These are phyloP conservation scores for Poecilus cupreus DNA, from an alignment of 2,888 invertebrate species.

Conservation along the genomic window DNA sequence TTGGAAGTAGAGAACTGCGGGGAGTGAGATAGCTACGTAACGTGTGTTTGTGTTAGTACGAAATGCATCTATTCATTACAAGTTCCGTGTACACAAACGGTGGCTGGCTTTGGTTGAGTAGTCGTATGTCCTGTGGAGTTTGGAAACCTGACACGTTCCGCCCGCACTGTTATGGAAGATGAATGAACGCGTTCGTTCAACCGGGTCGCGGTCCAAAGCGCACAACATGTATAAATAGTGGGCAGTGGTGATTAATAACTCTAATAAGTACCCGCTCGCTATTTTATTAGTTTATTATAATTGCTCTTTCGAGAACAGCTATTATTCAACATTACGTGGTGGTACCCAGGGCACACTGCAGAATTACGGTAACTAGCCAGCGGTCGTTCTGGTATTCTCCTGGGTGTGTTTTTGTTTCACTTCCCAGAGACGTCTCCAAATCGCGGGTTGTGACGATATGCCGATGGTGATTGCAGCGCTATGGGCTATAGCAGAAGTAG, in stretches of 20 bases:
- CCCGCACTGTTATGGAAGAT: slow-evolving; percentile 47
- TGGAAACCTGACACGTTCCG: slow-evolving; percentile 20
- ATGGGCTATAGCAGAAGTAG: no score
- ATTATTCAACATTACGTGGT: slow-evolving; percentile 40
- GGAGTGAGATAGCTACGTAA: background rate
- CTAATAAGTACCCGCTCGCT: slow-evolving; percentile 46
- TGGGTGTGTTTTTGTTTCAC: slow-evolving; percentile 7
- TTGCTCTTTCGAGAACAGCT: slow-evolving; percentile 49
- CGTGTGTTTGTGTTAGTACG: slow-evolving; percentile 5
- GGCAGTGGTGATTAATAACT: slow-evolving; percentile 44
- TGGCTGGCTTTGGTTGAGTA: background rate
- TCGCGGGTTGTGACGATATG: background rate
- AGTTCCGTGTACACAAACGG: slow-evolving; percentile 3
- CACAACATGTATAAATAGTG: slow-evolving; percentile 54
- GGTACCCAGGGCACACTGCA: background rate
- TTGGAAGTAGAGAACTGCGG: background rate
- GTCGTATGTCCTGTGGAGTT: background rate
- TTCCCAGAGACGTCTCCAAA: background rate
- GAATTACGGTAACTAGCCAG: background rate
- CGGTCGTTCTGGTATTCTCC: background rate
- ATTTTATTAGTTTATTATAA: slow-evolving; percentile 51
- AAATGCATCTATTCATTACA: slow-evolving; percentile 39
- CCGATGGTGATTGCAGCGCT: background rate
- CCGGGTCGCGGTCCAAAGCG: slow-evolving; percentile 32
- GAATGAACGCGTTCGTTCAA: slow-evolving; percentile 40